These are phyloP conservation scores for Odontomyia ornata DNA, from an alignment of 2,888 invertebrate species.

Conservation along the genomic window DNA sequence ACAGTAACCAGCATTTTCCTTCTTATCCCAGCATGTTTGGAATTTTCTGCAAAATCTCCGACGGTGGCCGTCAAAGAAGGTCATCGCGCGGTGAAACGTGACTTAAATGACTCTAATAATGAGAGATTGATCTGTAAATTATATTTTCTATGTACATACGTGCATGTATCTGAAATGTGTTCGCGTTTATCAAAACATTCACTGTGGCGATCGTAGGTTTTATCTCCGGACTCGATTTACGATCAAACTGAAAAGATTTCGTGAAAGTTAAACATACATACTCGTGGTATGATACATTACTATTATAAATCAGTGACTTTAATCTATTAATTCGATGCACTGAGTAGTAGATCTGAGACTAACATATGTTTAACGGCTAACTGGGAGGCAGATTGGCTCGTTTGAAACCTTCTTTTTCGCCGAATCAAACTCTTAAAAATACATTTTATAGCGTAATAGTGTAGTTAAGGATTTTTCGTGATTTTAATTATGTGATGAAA, in stretches of 20 bases:
- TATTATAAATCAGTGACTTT: neutral
- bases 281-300: neutral
- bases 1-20: neutral
- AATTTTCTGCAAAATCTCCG: neutral
- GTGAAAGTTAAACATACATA: slow-evolving; percentile 4
- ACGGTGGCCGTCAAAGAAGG: neutral
- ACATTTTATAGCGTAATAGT: too few relatives aligned
- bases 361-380: too few relatives aligned
- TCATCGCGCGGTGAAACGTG: neutral
- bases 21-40: neutral
- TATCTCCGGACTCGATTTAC: neutral
- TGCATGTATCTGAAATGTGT: neutral
- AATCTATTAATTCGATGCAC: neutral
- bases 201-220: neutral
- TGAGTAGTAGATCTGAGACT: too few relatives aligned
- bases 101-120: neutral
- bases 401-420: too few relatives aligned
- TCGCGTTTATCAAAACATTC: neutral
- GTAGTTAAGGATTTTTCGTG: too few relatives aligned
- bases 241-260: neutral
- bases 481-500: too few relatives aligned
- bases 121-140: neutral
- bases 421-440: too few relatives aligned
- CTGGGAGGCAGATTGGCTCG: too few relatives aligned
- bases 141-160: neutral